These are phyloP conservation scores for Chelon labrosus DNA, from an alignment of 2,797 vertebrate species.

Conservation along the genomic window DNA sequence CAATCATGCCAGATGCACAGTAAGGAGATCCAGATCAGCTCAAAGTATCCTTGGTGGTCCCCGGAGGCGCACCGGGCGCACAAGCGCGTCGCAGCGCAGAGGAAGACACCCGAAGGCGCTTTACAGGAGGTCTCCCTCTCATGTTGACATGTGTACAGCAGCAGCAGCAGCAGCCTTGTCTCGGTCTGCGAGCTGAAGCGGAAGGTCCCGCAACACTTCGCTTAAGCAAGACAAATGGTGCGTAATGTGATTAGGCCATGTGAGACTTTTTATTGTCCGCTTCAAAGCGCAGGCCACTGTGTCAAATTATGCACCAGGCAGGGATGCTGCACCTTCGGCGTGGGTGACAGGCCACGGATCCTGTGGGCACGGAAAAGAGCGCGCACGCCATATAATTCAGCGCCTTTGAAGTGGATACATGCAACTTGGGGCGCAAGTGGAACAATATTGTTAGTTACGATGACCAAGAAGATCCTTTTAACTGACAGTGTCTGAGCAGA, in stretches of 20 bases:
- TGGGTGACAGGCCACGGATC: conserved; percentile 25
- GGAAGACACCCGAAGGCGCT: conserved; percentile 49
- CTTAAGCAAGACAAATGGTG: conserved; percentile 82
- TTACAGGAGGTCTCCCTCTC: conserved; percentile 54
- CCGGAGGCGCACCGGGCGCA: conserved; percentile 37
- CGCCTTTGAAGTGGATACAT: conserved; percentile 30
- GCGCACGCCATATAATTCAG: background rate
- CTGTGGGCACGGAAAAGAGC: background rate
- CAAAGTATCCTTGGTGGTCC: conserved; percentile 46
- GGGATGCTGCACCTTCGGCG: conserved; percentile 14
- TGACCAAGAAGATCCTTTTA: background rate
- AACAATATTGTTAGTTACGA: background rate
- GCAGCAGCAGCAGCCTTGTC: conserved; percentile 33
- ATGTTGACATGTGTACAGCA: conserved; percentile 37
- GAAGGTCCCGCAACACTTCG: conserved; percentile 75
- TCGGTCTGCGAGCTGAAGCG: conserved; percentile 59
- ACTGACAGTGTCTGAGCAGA: background rate
- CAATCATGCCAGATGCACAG: background rate
- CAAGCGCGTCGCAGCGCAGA: conserved; percentile 35
- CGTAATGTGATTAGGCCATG: conserved; percentile 76
- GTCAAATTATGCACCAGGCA: conserved; percentile 65
- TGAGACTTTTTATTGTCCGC: conserved; percentile 70
- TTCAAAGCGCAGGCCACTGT: conserved; percentile 72
- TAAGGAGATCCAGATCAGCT: background rate
- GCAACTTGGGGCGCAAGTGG: conserved; percentile 6